These are phyloP conservation scores for Trematomus bernacchii DNA, from an alignment of 2,797 vertebrate species.

Conservation along the genomic window DNA sequence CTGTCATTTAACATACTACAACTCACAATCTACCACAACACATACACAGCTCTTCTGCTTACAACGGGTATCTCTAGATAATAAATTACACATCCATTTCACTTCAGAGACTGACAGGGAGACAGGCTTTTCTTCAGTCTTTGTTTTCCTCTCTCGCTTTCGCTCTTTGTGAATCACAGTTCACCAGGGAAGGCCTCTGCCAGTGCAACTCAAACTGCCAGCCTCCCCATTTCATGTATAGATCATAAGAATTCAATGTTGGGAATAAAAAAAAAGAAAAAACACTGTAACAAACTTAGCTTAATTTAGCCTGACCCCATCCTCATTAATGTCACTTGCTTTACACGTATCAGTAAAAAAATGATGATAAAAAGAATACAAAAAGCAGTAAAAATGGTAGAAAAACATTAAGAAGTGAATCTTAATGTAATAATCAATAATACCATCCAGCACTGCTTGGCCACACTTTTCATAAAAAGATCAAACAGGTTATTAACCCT, in stretches of 20 bases:
- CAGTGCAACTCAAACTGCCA: conserved; percentile 67
- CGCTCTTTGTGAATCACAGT: conserved; percentile 66
- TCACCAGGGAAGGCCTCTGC: conserved; percentile 61
- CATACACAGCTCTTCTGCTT: conserved; percentile 75
- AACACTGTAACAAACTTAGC: conserved; percentile 56
- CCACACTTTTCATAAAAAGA: conserved; percentile 57
- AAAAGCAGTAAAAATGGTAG: conserved; percentile 81
- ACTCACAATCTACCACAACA: conserved; percentile 78
- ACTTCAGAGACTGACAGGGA: conserved; percentile 69
- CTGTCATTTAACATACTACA: conserved; percentile 74
- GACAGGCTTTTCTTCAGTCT: conserved; percentile 72
- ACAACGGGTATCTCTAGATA: conserved; percentile 75
- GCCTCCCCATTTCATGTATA: conserved; percentile 51
- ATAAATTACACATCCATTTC: conserved; percentile 83
- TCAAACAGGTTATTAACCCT: conserved; percentile 52
- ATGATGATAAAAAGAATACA: conserved; percentile 78
- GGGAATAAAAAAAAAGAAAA: conserved; percentile 41
- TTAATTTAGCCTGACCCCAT: conserved; percentile 59
- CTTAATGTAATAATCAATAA: conserved; percentile 71
- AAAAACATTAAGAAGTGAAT: conserved; percentile 77
- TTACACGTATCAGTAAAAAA: conserved; percentile 67
- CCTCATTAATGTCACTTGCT: conserved; percentile 51
- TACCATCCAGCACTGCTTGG: conserved; percentile 60
- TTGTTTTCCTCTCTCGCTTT: conserved; percentile 36
- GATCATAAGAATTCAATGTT: conserved; percentile 47